Evolutionary conservation across 1,140 invertebrate species (phyloP), one percentile per base, ranked within the genome.

Genomic region (Pseudomyrmex dendroicus): DNA sequence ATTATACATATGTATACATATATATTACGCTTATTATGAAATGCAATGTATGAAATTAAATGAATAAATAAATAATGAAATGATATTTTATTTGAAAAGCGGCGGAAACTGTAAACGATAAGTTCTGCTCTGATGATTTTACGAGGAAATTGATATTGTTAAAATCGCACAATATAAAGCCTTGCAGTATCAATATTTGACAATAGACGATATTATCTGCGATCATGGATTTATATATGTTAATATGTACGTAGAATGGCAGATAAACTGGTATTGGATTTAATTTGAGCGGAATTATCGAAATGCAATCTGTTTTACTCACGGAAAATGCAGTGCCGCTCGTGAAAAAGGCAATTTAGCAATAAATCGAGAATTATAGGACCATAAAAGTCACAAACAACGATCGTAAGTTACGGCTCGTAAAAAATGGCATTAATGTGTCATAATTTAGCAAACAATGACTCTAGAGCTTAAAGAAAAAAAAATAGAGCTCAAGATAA

Each of bases 271-370:
- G 46, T 13, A 15, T 50, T 50, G 56, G 12, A 59, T 72, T 70
- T 80, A 80, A 50, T 20, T 20, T 17, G 15, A 1, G 3, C n/a
- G 35, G 50, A 80, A 80, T 80, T 80, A 59, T 59, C 44, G 44
- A 80, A 48, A 80, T 61, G n/a, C 44, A 72, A 80, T 80, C 54
- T 72, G 66, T 35, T 72, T 72, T 7, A 35, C 35, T 35, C 54
- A 10, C 76, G 56, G 15, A 13, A 72, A 80, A 50, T 50, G 68
- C 8, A 5, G 22, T 17, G 48, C 9, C 20, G 17, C 20, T 80
- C n/a, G 20, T 25, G n/a, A 80, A 70, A 80, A 72, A 70, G 15
- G 20, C 7, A 80, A 80, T 80, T 62, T 48, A 80, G 46, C 12
- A 8, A 61, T 70, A 80, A 61, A 67, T 70, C 20, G 54, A 35